Conservation (phyloP, 2,888 invertebrate species). For the Blastobasis lacticolella region DNA sequence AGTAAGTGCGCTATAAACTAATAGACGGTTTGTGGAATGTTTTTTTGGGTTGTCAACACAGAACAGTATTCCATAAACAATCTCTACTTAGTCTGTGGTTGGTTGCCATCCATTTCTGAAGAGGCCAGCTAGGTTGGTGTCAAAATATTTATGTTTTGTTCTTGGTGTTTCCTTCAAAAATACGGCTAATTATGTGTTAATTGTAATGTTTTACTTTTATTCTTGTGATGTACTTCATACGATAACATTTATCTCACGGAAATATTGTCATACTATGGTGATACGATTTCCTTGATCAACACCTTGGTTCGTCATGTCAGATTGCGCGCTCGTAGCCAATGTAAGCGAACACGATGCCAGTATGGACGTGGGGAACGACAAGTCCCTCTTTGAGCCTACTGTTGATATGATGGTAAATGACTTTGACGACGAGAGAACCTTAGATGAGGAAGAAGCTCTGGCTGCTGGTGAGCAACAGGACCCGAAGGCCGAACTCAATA, state of each 20-base stretch:
- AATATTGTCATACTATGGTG: conserved; percentile 47
- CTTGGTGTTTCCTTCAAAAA: conserved; percentile 30
- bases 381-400: conserved; percentile 89
- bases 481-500: conserved; percentile 90
- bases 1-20: too few species aligned
- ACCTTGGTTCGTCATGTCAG: conserved; percentile 62
- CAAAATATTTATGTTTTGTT: conserved; percentile 72
- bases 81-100: not conserved
- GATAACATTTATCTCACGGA: conserved; percentile 24
- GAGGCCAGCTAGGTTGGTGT: conserved; percentile 38
- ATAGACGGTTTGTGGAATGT: too few species aligned
- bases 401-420: conserved; percentile 98
- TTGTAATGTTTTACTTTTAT: conserved; percentile 41
- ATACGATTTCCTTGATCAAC: conserved; percentile 34
- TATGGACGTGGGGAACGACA: conserved; percentile 72
- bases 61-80: too few species aligned
- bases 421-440: conserved; percentile 96
- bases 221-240: conserved; percentile 25
- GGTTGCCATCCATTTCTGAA: conserved; percentile 10
- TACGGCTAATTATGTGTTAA: conserved; percentile 35
- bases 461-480: conserved; percentile 90
- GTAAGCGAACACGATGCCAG: conserved; percentile 71
- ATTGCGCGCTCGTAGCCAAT: conserved; percentile 71
- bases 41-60: too few species aligned
- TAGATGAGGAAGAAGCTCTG: conserved; percentile 97